Evolutionary conservation across 2,888 invertebrate species (phyloP).

Genomic region (Clitarchus hookeri): DNA sequence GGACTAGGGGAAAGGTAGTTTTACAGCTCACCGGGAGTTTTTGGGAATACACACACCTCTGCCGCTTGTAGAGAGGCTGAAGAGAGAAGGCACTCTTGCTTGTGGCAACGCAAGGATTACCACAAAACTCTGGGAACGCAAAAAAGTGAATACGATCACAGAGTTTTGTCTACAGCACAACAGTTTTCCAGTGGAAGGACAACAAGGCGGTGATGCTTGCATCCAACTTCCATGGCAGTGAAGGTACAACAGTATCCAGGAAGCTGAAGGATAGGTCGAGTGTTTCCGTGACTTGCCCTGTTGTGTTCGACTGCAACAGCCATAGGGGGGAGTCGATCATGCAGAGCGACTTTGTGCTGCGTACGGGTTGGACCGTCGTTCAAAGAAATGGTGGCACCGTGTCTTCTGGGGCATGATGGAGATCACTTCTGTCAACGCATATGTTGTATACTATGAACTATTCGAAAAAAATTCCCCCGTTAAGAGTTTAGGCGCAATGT

Average conservation of each 20-base stretch:
- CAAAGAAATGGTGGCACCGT: conserved; percentile 32
- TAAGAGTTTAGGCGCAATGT: not conserved
- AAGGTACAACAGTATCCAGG: conserved; percentile 2
- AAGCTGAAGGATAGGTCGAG: conserved; percentile 29
- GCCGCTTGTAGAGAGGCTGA: conserved; percentile 41
- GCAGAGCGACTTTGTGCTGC: not conserved
- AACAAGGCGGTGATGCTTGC: conserved; percentile 39
- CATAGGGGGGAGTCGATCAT: conserved; percentile 30
- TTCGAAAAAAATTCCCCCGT: not conserved
- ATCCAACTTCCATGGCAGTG: conserved; percentile 43
- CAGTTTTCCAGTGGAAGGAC: conserved; percentile 41
- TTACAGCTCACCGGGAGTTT: conserved; percentile 41
- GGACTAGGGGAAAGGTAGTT: too few relatives aligned
- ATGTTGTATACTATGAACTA: conserved; percentile 27
- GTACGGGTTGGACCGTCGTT: conserved; percentile 24
- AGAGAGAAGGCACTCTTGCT: conserved; percentile 40
- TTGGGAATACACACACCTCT: conserved; percentile 40
- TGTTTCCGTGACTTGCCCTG: conserved; percentile 16
- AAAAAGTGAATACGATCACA: conserved; percentile 31
- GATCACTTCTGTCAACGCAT: conserved; percentile 29
- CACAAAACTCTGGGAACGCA: conserved; percentile 28
- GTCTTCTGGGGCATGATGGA: conserved; percentile 29
- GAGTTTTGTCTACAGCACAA: not conserved
- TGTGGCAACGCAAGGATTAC: conserved; percentile 40
- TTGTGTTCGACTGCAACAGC: conserved; percentile 26